These are phyloP conservation scores for Proisotoma minuta DNA, from an alignment of 2,888 invertebrate species.

Conservation along the genomic window DNA sequence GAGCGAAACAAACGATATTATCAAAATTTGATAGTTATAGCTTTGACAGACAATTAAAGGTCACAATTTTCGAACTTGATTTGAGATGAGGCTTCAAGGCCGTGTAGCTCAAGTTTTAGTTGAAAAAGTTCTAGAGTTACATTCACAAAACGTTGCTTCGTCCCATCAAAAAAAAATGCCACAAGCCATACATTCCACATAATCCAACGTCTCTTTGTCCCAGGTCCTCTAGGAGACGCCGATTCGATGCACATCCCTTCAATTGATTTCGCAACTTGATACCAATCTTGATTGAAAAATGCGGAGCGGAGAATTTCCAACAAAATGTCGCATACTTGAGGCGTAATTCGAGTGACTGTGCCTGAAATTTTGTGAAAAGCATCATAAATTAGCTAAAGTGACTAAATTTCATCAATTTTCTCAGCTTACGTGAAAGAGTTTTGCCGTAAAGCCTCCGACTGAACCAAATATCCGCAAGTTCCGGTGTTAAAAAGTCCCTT, in stretches of 20 bases:
- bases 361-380: neutral
- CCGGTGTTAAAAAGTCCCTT: neutral
- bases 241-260: conserved; percentile 18
- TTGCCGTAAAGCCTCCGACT: conserved; percentile 11
- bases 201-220: conserved; percentile 4
- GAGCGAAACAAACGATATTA: neutral
- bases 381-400: neutral
- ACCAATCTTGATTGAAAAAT: conserved; percentile 35
- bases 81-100: no score
- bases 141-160: no score
- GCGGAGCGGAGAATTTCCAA: conserved; percentile 21
- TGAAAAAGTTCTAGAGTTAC: no score
- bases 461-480: conserved; percentile 18
- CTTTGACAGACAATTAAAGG: no score
- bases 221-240: neutral
- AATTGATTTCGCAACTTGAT: conserved; percentile 16
- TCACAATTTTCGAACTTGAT: no score
- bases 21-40: no score
- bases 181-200: conserved; percentile 24
- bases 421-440: neutral
- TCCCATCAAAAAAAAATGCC: neutral
- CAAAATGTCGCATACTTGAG: conserved; percentile 10
- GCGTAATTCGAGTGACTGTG: neutral
- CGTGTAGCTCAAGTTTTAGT: no score
- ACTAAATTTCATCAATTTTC: neutral